Evolutionary conservation across 1,140 invertebrate genomes (phyloP).

Genomic region (Anastrepha ludens): DNA sequence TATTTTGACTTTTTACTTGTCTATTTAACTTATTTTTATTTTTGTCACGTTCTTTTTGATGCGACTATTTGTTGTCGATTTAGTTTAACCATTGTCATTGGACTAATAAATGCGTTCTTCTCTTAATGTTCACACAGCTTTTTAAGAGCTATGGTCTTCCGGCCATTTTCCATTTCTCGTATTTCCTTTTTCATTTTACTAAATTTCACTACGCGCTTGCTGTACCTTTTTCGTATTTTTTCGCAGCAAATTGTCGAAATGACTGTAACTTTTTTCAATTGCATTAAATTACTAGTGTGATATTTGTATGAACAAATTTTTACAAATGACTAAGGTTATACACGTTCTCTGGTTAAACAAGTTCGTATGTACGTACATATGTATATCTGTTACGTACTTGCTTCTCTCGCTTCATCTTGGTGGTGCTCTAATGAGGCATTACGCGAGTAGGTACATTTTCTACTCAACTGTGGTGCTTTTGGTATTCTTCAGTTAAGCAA

Average conservation of each 20-base stretch:
- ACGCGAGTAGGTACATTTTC: background rate
- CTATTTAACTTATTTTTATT: conserved; percentile 25
- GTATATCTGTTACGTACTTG: background rate
- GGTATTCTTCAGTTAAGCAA: background rate
- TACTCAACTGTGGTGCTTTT: conserved; percentile 21
- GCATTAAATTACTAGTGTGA: background rate
- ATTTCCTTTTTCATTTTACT: background rate
- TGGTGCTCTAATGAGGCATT: background rate
- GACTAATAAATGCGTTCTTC: background rate
- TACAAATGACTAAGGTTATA: too few relatives aligned
- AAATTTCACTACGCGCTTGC: background rate
- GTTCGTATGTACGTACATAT: background rate
- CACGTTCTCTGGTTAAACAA: too few relatives aligned
- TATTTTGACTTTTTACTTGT: background rate
- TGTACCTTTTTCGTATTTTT: background rate
- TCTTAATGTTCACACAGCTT: background rate
- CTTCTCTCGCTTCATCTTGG: background rate
- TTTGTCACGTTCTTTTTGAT: background rate
- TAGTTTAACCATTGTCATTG: conserved; percentile 13
- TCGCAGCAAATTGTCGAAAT: conserved; percentile 6
- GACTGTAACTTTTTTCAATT: background rate
- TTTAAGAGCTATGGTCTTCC: background rate
- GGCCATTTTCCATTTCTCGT: background rate
- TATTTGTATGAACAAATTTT: background rate
- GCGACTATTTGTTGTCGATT: background rate